These are phyloP conservation scores for Drosophila nr. fundita DNA, from an alignment of 2,888 invertebrate genomes.

Conservation along the genomic window DNA sequence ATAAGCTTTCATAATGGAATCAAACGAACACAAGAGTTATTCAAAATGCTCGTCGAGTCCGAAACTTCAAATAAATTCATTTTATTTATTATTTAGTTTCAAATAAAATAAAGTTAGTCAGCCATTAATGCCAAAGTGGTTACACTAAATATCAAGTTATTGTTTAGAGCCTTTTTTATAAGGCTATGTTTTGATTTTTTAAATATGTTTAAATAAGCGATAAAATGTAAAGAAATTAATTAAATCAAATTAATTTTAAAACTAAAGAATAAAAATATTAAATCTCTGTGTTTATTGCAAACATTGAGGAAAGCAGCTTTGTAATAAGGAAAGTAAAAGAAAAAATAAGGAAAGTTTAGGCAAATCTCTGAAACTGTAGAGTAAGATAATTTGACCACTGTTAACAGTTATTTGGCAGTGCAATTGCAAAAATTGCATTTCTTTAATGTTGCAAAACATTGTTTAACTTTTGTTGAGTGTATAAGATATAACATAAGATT, in stretches of 20 bases:
- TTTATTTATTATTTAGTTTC: background rate
- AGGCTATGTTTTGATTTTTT: too few species aligned
- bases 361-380: background rate
- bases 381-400: background rate
- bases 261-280: background rate
- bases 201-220: background rate
- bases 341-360: fast-evolving
- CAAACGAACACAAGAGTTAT: background rate
- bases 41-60: background rate
- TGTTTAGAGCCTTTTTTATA: background rate
- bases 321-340: background rate
- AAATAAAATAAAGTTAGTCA: background rate
- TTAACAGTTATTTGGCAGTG: background rate
- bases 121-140: background rate
- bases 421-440: background rate
- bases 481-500: background rate
- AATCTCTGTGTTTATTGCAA: background rate
- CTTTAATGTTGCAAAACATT: background rate
- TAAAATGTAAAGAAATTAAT: background rate
- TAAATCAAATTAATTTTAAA: background rate
- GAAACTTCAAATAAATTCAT: background rate
- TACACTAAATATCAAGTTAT: background rate
- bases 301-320: background rate
- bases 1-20: slow-evolving; percentile 33
- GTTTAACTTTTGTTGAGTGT: background rate